These are phyloP conservation scores for Drosophila kokeensis DNA, from an alignment of 2,888 invertebrate genomes.

Conservation along the genomic window DNA sequence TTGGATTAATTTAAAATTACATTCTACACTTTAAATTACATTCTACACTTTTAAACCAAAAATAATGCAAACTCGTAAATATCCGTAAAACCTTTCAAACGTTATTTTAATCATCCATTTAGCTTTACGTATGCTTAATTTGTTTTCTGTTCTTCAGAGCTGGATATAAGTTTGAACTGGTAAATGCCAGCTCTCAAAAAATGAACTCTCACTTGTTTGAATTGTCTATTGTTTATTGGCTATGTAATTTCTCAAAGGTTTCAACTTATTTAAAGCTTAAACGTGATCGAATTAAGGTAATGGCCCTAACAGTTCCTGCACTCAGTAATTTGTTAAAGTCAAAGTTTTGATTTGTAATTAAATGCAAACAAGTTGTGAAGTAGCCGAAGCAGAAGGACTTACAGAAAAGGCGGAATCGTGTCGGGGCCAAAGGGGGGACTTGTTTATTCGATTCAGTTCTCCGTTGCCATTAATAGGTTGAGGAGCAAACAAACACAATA, in stretches of 20 bases:
- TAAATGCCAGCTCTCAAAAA: not conserved
- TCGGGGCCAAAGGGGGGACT: not conserved
- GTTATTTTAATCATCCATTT: not conserved
- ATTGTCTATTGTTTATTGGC: not conserved
- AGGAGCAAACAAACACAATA: constrained; percentile 46
- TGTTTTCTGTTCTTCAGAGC: not conserved
- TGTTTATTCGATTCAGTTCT: constrained; percentile 12
- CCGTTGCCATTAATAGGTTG: constrained; percentile 34
- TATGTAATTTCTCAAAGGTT: not conserved
- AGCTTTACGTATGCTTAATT: too few species aligned
- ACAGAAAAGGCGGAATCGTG: not conserved
- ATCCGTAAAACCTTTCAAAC: not conserved
- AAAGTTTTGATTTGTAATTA: constrained; percentile 51
- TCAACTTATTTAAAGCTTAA: constrained; percentile 6
- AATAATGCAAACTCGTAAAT: not conserved
- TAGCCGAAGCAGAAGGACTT: not conserved
- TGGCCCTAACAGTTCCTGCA: constrained; percentile 21
- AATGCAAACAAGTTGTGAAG: constrained; percentile 36
- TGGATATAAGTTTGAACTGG: not conserved
- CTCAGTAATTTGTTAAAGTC: constrained; percentile 22
- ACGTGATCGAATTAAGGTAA: constrained; percentile 4
- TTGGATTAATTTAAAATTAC: not conserved
- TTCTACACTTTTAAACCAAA: too few species aligned
- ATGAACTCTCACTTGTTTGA: not conserved
- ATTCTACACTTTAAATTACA: not conserved